Evolutionary conservation across 1,140 invertebrate species (phyloP), one percentile per base, ranked within the genome.

Genomic region (Ruditapes philippinarum): DNA sequence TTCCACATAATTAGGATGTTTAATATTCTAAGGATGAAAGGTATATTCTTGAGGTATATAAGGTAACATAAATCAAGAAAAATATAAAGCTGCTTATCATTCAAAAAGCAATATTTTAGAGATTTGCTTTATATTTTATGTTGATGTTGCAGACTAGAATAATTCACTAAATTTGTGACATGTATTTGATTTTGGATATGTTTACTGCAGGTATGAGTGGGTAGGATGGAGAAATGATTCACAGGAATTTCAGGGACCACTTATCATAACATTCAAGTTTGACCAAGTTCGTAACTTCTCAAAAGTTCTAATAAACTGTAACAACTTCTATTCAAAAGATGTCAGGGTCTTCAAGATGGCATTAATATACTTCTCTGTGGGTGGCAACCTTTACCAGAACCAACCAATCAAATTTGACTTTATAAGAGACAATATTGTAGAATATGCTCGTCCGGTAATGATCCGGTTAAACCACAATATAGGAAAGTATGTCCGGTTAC

Each of bases 171-270:
- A n/a, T n/a, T n/a, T n/a, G n/a, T n/a, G n/a, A n/a, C n/a, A n/a
- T n/a, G n/a, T n/a, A n/a, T n/a, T n/a, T n/a, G n/a, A n/a, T n/a
- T n/a, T n/a, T n/a, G n/a, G n/a, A n/a, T n/a, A n/a, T n/a, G n/a
- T 62, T 45, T 42, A 25, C 49, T 86, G 19, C 73, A 86, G 84
- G 17, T 97, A 97, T 70, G 97, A 97, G 51, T 99, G 98, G 98
- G 98, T 99, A 11, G 98, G 98, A 0, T 99, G 98, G 98, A 97
- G 97, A 89, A 98, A 98, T 96, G 98, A 98, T 91, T 85, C 91
- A 95, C 97, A 98, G 91, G 68, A 89, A 12, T 57, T 65, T 36
- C 73, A 28, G 62, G 84, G 40, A 81, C 94, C 94, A 9, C 85
- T 95, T 17, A 92, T 93, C 68, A 92, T 95, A 31, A 90, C 97